Conservation (phyloP, 2,113 vertebrate genomes). For the Mohoua ochrocephala region DNA sequence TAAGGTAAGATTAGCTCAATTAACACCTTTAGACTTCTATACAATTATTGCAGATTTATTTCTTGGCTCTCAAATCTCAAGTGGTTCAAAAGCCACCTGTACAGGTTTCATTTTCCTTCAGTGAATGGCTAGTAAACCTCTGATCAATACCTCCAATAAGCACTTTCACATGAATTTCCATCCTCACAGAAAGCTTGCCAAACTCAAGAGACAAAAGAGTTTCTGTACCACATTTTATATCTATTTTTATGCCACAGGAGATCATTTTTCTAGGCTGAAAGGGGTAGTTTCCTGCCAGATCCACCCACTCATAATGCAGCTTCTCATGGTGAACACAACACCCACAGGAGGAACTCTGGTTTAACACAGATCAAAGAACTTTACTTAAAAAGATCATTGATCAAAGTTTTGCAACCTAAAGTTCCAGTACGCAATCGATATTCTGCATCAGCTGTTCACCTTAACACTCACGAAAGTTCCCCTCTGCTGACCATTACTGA, state of each 20-base stretch:
- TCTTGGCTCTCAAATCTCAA: background rate
- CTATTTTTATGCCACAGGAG: conserved; percentile 64
- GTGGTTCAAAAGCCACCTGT: background rate
- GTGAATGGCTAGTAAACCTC: background rate
- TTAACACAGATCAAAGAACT: background rate
- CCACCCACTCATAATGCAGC: conserved; percentile 45
- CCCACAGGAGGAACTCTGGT: background rate
- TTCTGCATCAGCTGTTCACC: background rate
- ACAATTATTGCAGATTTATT: background rate
- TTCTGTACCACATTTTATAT: conserved; percentile 56
- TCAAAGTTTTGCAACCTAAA: background rate
- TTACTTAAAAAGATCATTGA: background rate
- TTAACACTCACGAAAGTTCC: background rate
- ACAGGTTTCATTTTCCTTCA: background rate
- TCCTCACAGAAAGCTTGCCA: background rate
- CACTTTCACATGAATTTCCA: background rate
- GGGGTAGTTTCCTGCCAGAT: conserved; percentile 67
- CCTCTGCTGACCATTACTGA: background rate
- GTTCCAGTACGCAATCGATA: background rate
- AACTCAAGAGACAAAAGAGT: conserved; percentile 4
- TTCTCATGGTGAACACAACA: conserved; percentile 46
- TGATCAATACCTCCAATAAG: background rate
- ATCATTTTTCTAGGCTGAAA: conserved; percentile 64
- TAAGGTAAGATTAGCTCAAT: background rate
- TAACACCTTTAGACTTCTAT: background rate